Conservation (phyloP, 2,797 vertebrate species). For the Anableps anableps region DNA sequence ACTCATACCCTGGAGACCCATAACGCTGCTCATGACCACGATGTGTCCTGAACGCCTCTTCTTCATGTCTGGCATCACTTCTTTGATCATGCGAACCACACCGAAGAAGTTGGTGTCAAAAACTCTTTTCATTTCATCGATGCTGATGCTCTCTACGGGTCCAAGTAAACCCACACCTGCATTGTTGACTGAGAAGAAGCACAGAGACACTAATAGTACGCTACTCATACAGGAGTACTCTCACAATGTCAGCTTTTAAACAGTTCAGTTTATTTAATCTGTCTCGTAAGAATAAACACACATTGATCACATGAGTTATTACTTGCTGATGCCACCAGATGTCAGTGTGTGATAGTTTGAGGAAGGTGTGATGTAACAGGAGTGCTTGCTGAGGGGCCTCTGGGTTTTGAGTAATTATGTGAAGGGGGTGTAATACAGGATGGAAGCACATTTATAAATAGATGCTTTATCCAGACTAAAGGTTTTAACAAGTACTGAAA, state of each 20-base stretch:
- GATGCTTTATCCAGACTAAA: slow-evolving; percentile 41
- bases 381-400: slow-evolving; percentile 29
- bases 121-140: slow-evolving; percentile 88
- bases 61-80: slow-evolving; percentile 94
- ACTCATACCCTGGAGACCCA: slow-evolving; percentile 90
- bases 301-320: not conserved
- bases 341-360: slow-evolving; percentile 65
- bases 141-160: slow-evolving; percentile 88
- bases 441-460: slow-evolving; percentile 48
- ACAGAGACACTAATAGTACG: slow-evolving; percentile 15
- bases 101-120: slow-evolving; percentile 97
- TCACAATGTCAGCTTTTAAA: not conserved
- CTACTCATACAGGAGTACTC: not conserved
- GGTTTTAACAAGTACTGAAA: slow-evolving; percentile 25
- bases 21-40: slow-evolving; percentile 94
- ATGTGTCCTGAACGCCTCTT: slow-evolving; percentile 88
- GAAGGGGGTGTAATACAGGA: slow-evolving; percentile 49
- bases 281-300: not conserved
- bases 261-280: not conserved
- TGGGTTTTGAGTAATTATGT: slow-evolving; percentile 60
- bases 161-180: slow-evolving; percentile 91
- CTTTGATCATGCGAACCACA: slow-evolving; percentile 90
- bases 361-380: slow-evolving; percentile 52
- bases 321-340: slow-evolving; percentile 61
- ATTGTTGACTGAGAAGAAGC: slow-evolving; percentile 86